Base-by-base conservation (phyloP, 64 coral and sea anemone species). In the Montipora sp. region DNA sequence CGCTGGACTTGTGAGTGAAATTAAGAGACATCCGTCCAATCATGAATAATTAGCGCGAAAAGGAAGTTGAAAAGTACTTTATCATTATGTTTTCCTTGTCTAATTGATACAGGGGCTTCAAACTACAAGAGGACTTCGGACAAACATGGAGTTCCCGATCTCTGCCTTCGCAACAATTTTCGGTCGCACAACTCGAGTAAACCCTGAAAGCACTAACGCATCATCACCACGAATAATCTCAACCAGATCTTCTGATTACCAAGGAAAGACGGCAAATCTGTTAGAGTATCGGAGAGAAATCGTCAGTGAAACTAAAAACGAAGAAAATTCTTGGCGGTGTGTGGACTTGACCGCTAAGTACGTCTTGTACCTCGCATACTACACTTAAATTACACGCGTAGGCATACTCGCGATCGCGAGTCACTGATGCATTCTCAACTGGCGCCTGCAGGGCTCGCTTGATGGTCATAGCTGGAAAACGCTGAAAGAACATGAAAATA, bases 61-160 rank as follows among this genome's bases (percentile, higher is more conserved):
- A 36, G 36, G 2, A 36, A 36, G 36, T 36, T 36, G 36, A 36
- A 36, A 36, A 36, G 36, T 36, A 36, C 36, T 57, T 3, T 63
- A n/a, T n/a, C n/a, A n/a, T 12, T 20, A 3, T 63, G 13, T 77
- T 16, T 75, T 49, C 5, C 11, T 22, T 57, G 3, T 77, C 27
- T 22, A 21, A 47, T 77, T 59, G 27, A 83, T 74, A 22, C 81
- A 96, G 95, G 95, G 23, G 82, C 93, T 79, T 79, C 87, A 20
- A 96, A 93, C 55, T 83, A 93, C 68, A 91, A 81, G 19, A 94
- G 91, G 21, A 92, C 91, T 70, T 96, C 94, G 72, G 95, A 96
- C 59, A 88, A 88, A 18, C 90, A 91, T 61, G 95, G 95, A 16
- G 82, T 96, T 65, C 0, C 36, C 36, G 36, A 75, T 96, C 53